Conservation (phyloP, 2,797 vertebrate genomes). For the Crypturellus tataupa region DNA sequence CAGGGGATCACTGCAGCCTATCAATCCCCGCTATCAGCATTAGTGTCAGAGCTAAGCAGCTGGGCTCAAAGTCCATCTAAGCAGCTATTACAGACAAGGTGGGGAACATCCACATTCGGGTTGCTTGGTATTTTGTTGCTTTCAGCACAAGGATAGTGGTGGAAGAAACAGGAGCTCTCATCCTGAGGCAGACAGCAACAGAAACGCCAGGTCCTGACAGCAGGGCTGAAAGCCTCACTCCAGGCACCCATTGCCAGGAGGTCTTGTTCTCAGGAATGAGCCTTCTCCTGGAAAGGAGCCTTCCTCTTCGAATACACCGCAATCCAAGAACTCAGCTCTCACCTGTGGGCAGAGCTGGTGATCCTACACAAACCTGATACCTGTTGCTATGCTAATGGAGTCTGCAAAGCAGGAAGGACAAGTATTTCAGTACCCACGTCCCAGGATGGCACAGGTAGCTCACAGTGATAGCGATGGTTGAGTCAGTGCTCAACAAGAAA, state of each 20-base stretch:
- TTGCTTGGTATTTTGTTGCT: too few species aligned
- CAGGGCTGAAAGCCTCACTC: background rate
- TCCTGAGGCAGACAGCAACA: background rate
- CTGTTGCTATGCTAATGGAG: slow-evolving; percentile 7
- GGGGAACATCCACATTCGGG: too few species aligned
- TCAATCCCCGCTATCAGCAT: too few species aligned
- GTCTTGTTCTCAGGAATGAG: background rate
- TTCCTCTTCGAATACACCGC: slow-evolving; percentile 10
- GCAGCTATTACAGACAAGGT: too few species aligned
- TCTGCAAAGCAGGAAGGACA: slow-evolving; percentile 59
- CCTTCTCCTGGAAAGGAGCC: background rate
- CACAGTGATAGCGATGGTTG: background rate
- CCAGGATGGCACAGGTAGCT: background rate
- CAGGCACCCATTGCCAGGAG: background rate
- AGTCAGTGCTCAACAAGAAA: slow-evolving; percentile 2
- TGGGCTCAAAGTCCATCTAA: too few species aligned
- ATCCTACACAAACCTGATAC: slow-evolving; percentile 19
- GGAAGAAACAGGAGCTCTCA: background rate
- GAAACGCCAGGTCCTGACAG: background rate
- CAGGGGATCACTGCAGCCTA: too few species aligned
- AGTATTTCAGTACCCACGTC: slow-evolving; percentile 40
- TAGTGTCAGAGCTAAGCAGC: too few species aligned
- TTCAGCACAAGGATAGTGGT: background rate
- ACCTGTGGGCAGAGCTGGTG: background rate
- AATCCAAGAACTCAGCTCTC: slow-evolving; percentile 55